Percentiles rank a stretch among this genome's conserved stretches.
These are phyloP conservation scores for Tinamus guttatus DNA, from an alignment of 2,113 vertebrate genomes.

Conservation along the genomic window DNA sequence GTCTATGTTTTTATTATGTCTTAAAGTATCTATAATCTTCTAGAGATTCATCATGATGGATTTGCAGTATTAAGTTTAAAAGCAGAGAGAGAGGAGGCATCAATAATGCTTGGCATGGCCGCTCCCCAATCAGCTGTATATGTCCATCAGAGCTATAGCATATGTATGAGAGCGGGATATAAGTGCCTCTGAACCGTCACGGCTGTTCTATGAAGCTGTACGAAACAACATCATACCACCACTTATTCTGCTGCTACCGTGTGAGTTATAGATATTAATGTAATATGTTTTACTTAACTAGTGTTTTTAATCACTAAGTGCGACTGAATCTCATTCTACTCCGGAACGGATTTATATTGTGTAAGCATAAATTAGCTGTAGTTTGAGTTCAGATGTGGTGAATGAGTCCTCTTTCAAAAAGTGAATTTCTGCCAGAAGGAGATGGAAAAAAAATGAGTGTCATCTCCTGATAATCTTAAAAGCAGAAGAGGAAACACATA, in stretches of 20 bases:
- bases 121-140: neutral
- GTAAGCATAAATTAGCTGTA: neutral
- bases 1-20: neutral
- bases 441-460: constrained; percentile 52
- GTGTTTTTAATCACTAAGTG: neutral
- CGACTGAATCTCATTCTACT: neutral
- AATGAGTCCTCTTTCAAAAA: neutral
- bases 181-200: neutral
- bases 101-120: neutral
- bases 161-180: rapidly evolving
- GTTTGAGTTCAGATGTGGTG: neutral
- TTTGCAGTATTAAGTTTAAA: neutral
- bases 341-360: neutral
- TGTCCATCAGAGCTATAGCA: neutral
- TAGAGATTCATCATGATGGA: neutral
- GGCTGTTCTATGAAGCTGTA: neutral
- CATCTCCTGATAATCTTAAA: constrained; percentile 53
- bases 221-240: neutral
- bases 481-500: constrained; percentile 56
- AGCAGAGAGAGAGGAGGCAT: neutral
- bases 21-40: neutral
- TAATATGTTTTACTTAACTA: neutral
- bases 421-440: neutral
- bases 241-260: neutral
- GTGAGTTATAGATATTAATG: neutral